These are phyloP conservation scores for Scytalopus superciliaris DNA, from an alignment of 2,113 vertebrate genomes.

Conservation along the genomic window DNA sequence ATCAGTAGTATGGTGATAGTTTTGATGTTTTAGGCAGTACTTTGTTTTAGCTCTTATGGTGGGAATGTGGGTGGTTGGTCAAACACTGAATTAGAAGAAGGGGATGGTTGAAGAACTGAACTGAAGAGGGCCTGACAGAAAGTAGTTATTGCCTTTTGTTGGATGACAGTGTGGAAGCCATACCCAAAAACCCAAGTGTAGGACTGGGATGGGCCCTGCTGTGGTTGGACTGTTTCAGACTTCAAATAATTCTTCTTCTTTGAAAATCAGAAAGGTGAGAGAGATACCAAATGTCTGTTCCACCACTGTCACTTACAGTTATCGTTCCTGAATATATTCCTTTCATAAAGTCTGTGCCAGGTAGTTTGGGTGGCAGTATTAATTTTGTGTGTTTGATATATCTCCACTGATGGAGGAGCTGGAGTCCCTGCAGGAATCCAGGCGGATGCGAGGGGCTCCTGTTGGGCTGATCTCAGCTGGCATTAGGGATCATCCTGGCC, in stretches of 20 bases:
- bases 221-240: not conserved
- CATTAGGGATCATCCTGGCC: not conserved
- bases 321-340: not conserved
- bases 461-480: not conserved
- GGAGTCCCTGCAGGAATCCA: not conserved
- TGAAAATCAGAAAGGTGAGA: not conserved
- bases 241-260: not conserved
- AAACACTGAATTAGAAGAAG: not conserved
- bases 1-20: not conserved
- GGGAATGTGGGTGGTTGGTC: not conserved
- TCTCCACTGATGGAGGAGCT: fast-evolving
- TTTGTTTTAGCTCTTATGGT: not conserved
- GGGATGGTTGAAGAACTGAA: not conserved
- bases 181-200: not conserved
- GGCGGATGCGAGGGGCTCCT: fast-evolving
- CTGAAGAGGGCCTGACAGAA: not conserved
- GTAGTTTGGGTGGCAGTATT: not conserved
- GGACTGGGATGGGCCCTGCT: not conserved
- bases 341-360: not conserved
- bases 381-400: not conserved
- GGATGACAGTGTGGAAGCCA: not conserved
- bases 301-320: not conserved
- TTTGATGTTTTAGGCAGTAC: not conserved
- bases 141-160: not conserved
- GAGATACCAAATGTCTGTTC: not conserved